Base-by-base conservation (phyloP, 1,140 invertebrate species). In the Odontomachus brunneus region DNA sequence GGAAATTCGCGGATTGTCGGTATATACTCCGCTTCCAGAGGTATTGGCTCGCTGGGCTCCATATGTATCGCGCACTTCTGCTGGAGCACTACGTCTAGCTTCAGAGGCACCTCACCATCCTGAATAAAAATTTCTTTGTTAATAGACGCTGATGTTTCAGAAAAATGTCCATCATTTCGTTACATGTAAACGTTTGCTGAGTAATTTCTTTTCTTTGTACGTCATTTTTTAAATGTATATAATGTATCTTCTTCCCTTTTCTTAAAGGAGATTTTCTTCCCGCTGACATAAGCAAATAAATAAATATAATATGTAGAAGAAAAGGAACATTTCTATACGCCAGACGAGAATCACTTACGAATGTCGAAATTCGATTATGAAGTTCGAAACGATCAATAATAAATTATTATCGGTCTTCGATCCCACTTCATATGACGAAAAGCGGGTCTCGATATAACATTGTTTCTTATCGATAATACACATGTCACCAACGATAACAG, bases 1-100 rank as follows among this genome's bases (percentile, higher is more conserved):
- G 94, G 94, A 72, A 96, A 96, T 84, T 96, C 95, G 92, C 91
- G 91, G 14, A 94, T 38, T 1, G 91, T 89, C n/a, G 93, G 93
- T 55, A 86, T 85, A 38, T 88, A 80, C 14, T 87, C 83, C 22
- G 78, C 80, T 53, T 89, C 84, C 24, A 59, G n/a, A n/a, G 60
- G 22, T 51, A 76, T 48, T 7, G 83, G 86, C 4, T 86, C 87
- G 15, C 63, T 76, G 3, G 71, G 60, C 38, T 88, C 82, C 24
- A 83, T 88, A 14, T 73, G 75, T 69, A 85, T 89, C 67, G 72
- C 74, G 11, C 80, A 78, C 80, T 89, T 89, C n/a, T 91, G 88
- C 24, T 90, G 87, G 11, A 84, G 62, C 65, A 75, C 78, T 4
- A 91, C n/a, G 3, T 91, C 91, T 26, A 90, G 62, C 71, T 92